These are phyloP conservation scores for Archilochus colubris DNA, from an alignment of 2,113 vertebrate genomes.

Conservation along the genomic window DNA sequence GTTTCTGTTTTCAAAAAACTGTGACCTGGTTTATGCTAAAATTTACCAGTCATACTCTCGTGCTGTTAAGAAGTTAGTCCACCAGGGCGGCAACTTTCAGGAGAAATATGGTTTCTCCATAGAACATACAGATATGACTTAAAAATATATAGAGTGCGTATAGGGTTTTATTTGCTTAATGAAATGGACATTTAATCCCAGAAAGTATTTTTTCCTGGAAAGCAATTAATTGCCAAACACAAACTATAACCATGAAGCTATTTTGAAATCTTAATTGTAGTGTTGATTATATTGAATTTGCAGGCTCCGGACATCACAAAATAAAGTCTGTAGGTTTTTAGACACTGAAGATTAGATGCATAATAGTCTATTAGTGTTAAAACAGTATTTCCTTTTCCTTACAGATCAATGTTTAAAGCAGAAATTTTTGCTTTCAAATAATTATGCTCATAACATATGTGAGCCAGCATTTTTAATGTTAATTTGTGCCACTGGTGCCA, in stretches of 20 bases:
- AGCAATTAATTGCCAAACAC: neutral
- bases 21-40: neutral
- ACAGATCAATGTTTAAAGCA: neutral
- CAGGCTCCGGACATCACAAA: conserved; percentile 22
- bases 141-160: neutral
- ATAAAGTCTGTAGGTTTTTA: neutral
- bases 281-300: conserved; percentile 6
- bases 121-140: neutral
- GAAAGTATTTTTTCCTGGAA: neutral
- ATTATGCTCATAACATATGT: neutral
- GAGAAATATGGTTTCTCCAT: neutral
- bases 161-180: neutral
- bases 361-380: conserved; percentile 3
- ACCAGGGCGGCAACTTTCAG: neutral
- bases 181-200: neutral
- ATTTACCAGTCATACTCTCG: neutral
- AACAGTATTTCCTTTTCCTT: neutral
- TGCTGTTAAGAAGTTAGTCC: neutral
- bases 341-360: neutral
- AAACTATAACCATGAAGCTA: neutral
- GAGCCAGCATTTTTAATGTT: conserved; percentile 26
- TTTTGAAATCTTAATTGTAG: conserved; percentile 20
- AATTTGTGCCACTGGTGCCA: neutral
- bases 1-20: neutral
- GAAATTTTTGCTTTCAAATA: neutral